phyloP scores from a whole-genome alignment of 2,888 invertebrate species.

The Parnassius mnemosyne region DNA sequence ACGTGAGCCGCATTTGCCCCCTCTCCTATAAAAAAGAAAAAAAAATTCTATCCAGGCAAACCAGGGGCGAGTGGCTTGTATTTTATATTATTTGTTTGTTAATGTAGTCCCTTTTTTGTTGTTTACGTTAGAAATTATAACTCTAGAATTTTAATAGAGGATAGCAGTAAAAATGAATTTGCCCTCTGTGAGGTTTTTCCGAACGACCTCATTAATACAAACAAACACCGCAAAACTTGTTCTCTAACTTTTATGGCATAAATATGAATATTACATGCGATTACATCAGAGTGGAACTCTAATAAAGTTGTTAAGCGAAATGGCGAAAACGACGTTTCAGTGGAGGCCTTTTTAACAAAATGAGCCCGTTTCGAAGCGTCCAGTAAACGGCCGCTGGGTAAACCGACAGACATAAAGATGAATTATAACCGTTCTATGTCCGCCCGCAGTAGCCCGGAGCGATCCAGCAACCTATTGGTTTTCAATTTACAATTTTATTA shows the following conservation, averaged over 20 bases:
- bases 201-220: slow-evolving; percentile 11
- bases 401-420: slow-evolving; percentile 36
- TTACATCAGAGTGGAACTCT: slow-evolving; percentile 11
- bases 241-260: background rate
- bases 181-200: background rate
- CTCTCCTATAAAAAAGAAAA: no score
- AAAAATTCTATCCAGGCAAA: no score
- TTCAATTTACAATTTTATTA: slow-evolving; percentile 35
- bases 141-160: background rate
- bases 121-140: no score
- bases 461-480: slow-evolving; percentile 13
- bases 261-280: slow-evolving; percentile 20
- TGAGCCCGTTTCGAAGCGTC: slow-evolving; percentile 32
- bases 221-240: slow-evolving; percentile 9
- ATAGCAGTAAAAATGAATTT: background rate
- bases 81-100: no score
- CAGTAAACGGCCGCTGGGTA: slow-evolving; percentile 32
- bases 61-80: no score
- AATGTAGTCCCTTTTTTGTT: no score
- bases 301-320: slow-evolving; percentile 8
- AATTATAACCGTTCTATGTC: slow-evolving; percentile 32
- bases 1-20: no score
- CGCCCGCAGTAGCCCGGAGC: slow-evolving; percentile 26
- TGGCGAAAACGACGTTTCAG: slow-evolving; percentile 5
- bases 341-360: slow-evolving; percentile 32